A percentile compares a stretch with the other conserved stretches of the same genome.
Conservation (phyloP, 1,140 invertebrate species). For the Solenopsis fugax region DNA sequence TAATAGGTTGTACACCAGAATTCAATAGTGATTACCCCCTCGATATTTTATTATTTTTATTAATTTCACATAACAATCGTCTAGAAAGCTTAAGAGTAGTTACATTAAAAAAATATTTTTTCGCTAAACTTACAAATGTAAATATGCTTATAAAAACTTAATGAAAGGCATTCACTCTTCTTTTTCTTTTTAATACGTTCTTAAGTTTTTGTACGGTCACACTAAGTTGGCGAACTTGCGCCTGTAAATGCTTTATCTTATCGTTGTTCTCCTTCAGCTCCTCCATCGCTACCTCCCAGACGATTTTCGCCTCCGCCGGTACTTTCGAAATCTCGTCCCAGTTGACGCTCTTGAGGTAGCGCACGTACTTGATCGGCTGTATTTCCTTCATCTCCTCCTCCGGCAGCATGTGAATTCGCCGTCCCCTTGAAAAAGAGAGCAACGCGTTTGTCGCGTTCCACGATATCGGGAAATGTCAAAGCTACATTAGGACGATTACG, state of each 20-base stretch:
- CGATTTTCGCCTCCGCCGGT: slow-evolving; percentile 25
- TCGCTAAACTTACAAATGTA: not conserved
- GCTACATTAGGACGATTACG: not conserved
- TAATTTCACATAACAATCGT: not conserved
- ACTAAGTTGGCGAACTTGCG: not conserved
- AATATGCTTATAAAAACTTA: not conserved
- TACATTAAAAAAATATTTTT: not conserved
- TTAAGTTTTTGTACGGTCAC: slow-evolving; percentile 8
- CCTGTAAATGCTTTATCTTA: slow-evolving; percentile 28
- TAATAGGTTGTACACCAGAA: too few species aligned
- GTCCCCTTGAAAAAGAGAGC: slow-evolving; percentile 28
- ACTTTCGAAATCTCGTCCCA: slow-evolving; percentile 50
- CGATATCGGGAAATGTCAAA: not conserved
- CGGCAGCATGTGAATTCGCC: slow-evolving; percentile 1
- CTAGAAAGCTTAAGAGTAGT: not conserved
- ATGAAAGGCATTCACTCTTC: not conserved
- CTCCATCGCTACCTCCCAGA: slow-evolving; percentile 37
- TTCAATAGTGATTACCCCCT: too few species aligned
- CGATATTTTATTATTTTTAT: slow-evolving; percentile 19
- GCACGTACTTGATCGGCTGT: slow-evolving; percentile 43
- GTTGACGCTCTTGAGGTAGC: slow-evolving; percentile 43
- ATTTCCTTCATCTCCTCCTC: slow-evolving; percentile 38
- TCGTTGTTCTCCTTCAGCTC: slow-evolving; percentile 10
- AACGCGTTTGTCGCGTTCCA: not conserved
- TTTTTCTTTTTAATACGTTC: not conserved